These are phyloP conservation scores for Hystrix cristata DNA, from an alignment of 2,113 vertebrate genomes.

Conservation along the genomic window DNA sequence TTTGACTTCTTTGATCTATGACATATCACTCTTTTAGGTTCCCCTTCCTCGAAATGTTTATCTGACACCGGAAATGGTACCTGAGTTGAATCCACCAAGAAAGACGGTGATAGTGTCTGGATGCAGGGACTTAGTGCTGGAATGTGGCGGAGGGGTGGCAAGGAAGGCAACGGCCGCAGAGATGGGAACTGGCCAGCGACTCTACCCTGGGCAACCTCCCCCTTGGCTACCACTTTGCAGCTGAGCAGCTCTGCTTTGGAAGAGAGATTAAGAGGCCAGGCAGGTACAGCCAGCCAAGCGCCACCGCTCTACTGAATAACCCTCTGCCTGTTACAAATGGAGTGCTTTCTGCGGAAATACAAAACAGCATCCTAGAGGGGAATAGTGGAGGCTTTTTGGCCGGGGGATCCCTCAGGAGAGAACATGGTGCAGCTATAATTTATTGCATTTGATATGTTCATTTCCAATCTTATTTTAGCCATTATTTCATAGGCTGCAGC, in stretches of 20 bases:
- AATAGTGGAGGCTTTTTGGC: conserved; percentile 55
- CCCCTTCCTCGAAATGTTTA: not conserved
- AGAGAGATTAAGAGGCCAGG: conserved; percentile 65
- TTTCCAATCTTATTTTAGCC: conserved; percentile 72
- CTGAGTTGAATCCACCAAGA: not conserved
- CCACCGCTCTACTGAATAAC: not conserved
- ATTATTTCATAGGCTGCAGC: conserved; percentile 70
- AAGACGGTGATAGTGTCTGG: not conserved
- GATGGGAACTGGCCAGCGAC: not conserved
- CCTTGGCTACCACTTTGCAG: not conserved
- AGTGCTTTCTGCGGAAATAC: conserved; percentile 66
- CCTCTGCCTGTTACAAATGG: not conserved
- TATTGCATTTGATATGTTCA: conserved; percentile 70
- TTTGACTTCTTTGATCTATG: not conserved
- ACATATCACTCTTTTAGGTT: not conserved
- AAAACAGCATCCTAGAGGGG: conserved; percentile 31
- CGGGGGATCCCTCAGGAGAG: conserved; percentile 41
- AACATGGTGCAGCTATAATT: conserved; percentile 65
- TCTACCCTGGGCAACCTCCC: not conserved
- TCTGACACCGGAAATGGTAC: not conserved
- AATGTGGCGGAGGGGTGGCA: not conserved
- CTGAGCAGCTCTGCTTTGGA: conserved; percentile 28
- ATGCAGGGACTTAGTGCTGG: fast-evolving
- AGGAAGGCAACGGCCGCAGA: not conserved
- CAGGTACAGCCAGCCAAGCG: conserved; percentile 53